Evolutionary conservation across 2,113 vertebrate genomes (phyloP).

Genomic region (Callaeas wilsoni): DNA sequence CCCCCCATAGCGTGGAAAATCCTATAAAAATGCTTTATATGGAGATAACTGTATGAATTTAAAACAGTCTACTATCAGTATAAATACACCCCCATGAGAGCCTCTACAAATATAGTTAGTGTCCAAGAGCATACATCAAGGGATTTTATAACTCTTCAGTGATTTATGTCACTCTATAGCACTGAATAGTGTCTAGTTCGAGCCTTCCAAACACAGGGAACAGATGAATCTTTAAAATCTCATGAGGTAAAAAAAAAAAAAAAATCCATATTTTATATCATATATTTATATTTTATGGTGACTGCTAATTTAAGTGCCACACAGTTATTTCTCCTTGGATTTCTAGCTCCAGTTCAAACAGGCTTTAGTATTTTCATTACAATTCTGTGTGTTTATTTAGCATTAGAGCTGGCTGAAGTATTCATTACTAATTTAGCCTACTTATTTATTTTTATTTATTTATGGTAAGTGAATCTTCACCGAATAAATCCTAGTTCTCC

Average conservation of each 20-base stretch:
- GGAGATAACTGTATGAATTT: not conserved
- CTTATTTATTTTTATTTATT: conserved; percentile 56
- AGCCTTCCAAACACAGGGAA: not conserved
- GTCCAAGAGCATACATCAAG: conserved; percentile 29
- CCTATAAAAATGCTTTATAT: conserved; percentile 23
- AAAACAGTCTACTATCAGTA: not conserved
- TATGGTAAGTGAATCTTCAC: conserved; percentile 28
- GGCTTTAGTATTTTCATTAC: conserved; percentile 42
- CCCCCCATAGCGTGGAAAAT: not conserved
- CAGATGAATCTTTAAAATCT: not conserved
- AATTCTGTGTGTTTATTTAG: conserved; percentile 44
- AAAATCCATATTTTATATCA: conserved; percentile 17
- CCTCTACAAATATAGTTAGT: not conserved
- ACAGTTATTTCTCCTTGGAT: conserved; percentile 43
- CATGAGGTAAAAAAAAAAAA: not conserved
- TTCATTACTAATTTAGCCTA: conserved; percentile 53
- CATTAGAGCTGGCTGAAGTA: conserved; percentile 13
- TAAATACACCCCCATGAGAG: not conserved
- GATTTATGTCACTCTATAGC: not conserved
- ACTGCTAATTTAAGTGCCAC: conserved; percentile 30
- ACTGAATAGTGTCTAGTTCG: not conserved
- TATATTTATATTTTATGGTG: conserved; percentile 47
- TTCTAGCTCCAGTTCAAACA: conserved; percentile 35
- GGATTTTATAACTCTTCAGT: conserved; percentile 4
- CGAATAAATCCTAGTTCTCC: not conserved